phyloP scores from a whole-genome alignment of 1,140 invertebrate species.

The Aphelenchoides avenae region DNA sequence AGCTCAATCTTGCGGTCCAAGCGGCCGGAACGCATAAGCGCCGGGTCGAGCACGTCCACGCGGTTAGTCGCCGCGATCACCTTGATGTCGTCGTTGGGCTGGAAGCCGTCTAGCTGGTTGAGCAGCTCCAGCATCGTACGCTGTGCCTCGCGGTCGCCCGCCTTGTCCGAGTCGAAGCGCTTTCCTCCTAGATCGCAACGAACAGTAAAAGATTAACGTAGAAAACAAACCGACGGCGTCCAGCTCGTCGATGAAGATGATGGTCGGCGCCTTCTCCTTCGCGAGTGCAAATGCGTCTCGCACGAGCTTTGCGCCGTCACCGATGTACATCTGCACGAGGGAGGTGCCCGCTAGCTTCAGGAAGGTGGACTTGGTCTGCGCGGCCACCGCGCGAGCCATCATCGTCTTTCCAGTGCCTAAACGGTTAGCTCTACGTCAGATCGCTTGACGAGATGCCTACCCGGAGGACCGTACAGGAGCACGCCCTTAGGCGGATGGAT shows the following conservation, averaged over 20 bases:
- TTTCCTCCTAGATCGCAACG: slow-evolving; percentile 1
- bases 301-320: slow-evolving; percentile 94
- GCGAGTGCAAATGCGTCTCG: slow-evolving; percentile 95
- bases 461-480: slow-evolving; percentile 86
- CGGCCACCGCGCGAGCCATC: slow-evolving; percentile 90
- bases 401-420: slow-evolving; percentile 75
- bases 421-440: no score
- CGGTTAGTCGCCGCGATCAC: slow-evolving; percentile 91
- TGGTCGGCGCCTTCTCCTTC: slow-evolving; percentile 95
- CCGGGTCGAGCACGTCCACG: slow-evolving; percentile 94
- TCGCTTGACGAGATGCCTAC: no score
- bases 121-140: slow-evolving; percentile 41
- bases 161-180: slow-evolving; percentile 15
- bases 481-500: slow-evolving; percentile 97
- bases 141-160: slow-evolving; percentile 30
- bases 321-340: slow-evolving; percentile 97
- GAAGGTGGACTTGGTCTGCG: slow-evolving; percentile 97
- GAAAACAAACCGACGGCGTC: slow-evolving; percentile 83
- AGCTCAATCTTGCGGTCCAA: slow-evolving; percentile 97
- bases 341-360: slow-evolving; percentile 85
- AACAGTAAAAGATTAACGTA: no score
- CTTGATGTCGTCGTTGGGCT: slow-evolving; percentile 34
- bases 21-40: slow-evolving; percentile 84
- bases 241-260: slow-evolving; percentile 96
- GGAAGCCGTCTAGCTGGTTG: slow-evolving; percentile 42